Conservation (phyloP, 2,113 vertebrate species). For the Psophia crepitans region DNA sequence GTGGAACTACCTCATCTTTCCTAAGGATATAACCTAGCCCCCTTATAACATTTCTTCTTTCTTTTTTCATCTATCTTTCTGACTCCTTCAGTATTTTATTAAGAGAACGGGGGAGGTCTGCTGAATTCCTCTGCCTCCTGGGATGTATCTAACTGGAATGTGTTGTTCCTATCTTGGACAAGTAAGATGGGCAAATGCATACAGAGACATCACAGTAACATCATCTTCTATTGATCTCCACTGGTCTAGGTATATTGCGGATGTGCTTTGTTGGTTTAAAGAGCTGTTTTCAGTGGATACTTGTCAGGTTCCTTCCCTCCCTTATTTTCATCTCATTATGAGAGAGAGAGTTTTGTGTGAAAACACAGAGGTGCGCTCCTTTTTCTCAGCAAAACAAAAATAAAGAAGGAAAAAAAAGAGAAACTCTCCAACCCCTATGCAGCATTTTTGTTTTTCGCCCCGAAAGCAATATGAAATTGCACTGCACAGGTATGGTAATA, state of each 20-base stretch:
- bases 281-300: conserved; percentile 18
- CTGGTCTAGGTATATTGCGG: background rate
- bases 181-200: background rate
- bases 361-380: background rate
- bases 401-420: background rate
- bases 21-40: background rate
- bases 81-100: background rate
- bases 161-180: background rate
- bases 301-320: conserved; percentile 13
- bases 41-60: background rate
- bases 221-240: conserved; percentile 41
- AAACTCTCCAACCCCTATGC: background rate
- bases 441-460: background rate
- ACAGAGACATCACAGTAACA: conserved; percentile 31
- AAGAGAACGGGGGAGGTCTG: background rate
- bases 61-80: background rate
- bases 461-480: background rate
- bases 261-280: conserved; percentile 39
- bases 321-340: background rate
- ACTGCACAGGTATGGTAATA: conserved; percentile 3
- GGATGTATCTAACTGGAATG: background rate
- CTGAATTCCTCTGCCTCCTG: background rate
- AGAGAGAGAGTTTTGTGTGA: background rate
- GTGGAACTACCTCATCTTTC: background rate
- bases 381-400: background rate